A percentile compares a stretch with the other conserved stretches of the same genome.
These are phyloP conservation scores for Nyleta sp. DNA, from an alignment of 2,888 invertebrate genomes.

Conservation along the genomic window DNA sequence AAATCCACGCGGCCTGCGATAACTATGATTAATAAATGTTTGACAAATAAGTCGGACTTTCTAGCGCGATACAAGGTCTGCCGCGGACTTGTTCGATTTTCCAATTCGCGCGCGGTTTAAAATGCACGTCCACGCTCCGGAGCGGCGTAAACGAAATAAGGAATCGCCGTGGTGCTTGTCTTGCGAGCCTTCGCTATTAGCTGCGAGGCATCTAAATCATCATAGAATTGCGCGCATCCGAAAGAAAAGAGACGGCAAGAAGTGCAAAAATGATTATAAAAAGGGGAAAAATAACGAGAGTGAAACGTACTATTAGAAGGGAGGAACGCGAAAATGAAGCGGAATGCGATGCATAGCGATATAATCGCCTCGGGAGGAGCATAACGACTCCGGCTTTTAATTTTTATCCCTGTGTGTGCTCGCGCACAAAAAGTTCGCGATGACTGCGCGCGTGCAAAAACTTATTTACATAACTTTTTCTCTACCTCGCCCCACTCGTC, in stretches of 20 bases:
- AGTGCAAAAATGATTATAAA: slow-evolving; percentile 43
- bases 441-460: slow-evolving; percentile 31
- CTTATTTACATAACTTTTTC: slow-evolving; percentile 47
- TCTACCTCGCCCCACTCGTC: too few relatives aligned
- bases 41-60: slow-evolving; percentile 39
- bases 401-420: slow-evolving; percentile 32
- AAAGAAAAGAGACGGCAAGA: slow-evolving; percentile 48
- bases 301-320: slow-evolving; percentile 57
- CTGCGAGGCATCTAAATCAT: slow-evolving; percentile 58
- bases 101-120: slow-evolving; percentile 2
- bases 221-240: slow-evolving; percentile 47
- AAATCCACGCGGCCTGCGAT: slow-evolving; percentile 25
- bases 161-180: slow-evolving; percentile 41
- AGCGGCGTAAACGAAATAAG: slow-evolving; percentile 21
- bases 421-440: slow-evolving; percentile 37
- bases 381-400: slow-evolving; percentile 54
- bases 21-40: slow-evolving; percentile 50
- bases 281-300: slow-evolving; percentile 47
- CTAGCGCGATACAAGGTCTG: slow-evolving; percentile 14
- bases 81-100: slow-evolving; percentile 31
- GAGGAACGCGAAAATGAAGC: slow-evolving; percentile 57
- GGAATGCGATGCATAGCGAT: slow-evolving; percentile 60
- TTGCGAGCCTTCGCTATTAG: slow-evolving; percentile 38
- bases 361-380: slow-evolving; percentile 59
- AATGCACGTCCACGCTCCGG: slow-evolving; percentile 11